Evolutionary conservation across 2,797 vertebrate genomes (phyloP).

Genomic region (Argyrosomus regius): DNA sequence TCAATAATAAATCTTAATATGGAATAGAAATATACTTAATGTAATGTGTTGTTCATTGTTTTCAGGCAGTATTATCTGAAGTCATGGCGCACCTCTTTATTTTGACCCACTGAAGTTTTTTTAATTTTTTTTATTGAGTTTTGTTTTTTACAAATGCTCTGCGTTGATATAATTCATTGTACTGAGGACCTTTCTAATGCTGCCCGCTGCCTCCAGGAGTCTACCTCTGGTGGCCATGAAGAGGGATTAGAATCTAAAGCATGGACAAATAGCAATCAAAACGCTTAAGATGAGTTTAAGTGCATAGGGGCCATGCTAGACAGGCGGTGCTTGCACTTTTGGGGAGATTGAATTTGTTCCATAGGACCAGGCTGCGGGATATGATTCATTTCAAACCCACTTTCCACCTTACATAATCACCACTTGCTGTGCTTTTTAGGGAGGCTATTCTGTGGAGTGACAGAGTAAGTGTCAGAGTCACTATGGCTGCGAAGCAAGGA

Average conservation of each 20-base stretch:
- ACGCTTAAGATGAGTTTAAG: conserved; percentile 52
- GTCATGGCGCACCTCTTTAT: neutral
- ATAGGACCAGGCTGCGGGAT: conserved; percentile 44
- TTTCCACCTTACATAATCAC: conserved; percentile 56
- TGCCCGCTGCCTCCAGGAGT: conserved; percentile 22
- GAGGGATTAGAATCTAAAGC: conserved; percentile 53
- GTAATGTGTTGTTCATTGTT: neutral
- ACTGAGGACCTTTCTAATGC: conserved; percentile 44
- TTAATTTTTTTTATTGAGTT: conserved; percentile 3
- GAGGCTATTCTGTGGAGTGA: conserved; percentile 44
- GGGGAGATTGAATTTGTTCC: conserved; percentile 58
- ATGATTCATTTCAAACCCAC: conserved; percentile 63
- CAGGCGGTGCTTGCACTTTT: conserved; percentile 49
- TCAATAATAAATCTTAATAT: neutral
- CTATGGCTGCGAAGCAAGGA: conserved; percentile 15
- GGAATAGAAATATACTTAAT: neutral
- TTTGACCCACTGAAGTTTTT: conserved; percentile 13
- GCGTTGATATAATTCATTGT: conserved; percentile 44
- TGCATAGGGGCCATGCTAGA: conserved; percentile 36
- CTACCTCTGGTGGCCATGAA: conserved; percentile 21
- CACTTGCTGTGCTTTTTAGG: conserved; percentile 44
- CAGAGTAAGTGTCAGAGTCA: conserved; percentile 43
- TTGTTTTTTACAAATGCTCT: conserved; percentile 31
- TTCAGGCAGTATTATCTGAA: neutral
- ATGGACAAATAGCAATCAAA: conserved; percentile 57